Percentiles rank a stretch among this genome's conserved stretches.
Evolutionary conservation across 2,797 vertebrate genomes (phyloP).

Genomic region (Gambusia yucatana): DNA sequence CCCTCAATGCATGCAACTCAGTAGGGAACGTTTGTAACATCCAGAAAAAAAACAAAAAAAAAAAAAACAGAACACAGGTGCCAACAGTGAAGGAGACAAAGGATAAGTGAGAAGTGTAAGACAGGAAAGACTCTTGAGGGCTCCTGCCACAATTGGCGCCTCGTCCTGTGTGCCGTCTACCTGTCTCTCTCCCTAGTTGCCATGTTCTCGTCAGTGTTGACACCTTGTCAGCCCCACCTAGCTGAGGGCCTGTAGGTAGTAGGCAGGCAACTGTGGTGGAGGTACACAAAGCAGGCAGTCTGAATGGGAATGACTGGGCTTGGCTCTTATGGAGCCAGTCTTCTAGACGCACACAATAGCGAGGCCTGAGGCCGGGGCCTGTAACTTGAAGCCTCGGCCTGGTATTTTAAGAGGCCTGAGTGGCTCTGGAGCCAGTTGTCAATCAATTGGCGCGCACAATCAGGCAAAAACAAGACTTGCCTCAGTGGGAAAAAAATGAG

Average conservation of each 20-base stretch:
- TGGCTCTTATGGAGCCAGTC: constrained; percentile 79
- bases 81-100: constrained; percentile 68
- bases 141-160: constrained; percentile 72
- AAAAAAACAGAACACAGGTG: constrained; percentile 56
- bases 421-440: constrained; percentile 88
- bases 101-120: constrained; percentile 64
- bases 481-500: constrained; percentile 51
- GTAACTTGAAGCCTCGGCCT: constrained; percentile 84
- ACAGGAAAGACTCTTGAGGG: constrained; percentile 70
- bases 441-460: constrained; percentile 85
- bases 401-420: constrained; percentile 89
- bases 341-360: constrained; percentile 81
- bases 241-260: constrained; percentile 70
- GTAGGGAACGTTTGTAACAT: constrained; percentile 48
- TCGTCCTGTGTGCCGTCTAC: constrained; percentile 71
- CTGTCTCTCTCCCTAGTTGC: constrained; percentile 68
- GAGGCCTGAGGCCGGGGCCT: constrained; percentile 83
- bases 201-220: constrained; percentile 73
- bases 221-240: constrained; percentile 76
- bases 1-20: constrained; percentile 41
- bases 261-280: constrained; percentile 61
- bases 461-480: constrained; percentile 70
- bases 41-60: constrained; percentile 38
- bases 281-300: constrained; percentile 77
- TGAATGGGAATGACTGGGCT: constrained; percentile 77